A percentile compares a stretch with the other conserved stretches of the same genome.
Conservation (phyloP, 2,113 vertebrate species). For the Falco punctatus region DNA sequence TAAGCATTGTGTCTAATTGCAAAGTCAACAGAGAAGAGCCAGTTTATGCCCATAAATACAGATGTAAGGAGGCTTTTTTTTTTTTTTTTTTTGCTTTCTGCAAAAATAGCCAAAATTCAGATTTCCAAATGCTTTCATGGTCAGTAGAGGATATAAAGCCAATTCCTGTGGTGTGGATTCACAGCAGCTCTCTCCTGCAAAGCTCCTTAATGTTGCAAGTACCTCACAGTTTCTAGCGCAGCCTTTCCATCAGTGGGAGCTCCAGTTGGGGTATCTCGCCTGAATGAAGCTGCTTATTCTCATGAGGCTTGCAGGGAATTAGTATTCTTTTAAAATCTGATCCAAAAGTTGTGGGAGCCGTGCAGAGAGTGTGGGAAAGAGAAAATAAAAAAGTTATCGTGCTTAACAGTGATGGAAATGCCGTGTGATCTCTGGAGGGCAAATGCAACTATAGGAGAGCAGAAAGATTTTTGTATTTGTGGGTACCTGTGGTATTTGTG, state of each 20-base stretch:
- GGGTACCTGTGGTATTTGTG: neutral
- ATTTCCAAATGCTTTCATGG: conserved; percentile 6
- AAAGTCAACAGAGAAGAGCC: neutral
- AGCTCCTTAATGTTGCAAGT: neutral
- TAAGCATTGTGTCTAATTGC: neutral
- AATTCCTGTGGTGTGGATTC: neutral
- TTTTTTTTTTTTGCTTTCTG: neutral
- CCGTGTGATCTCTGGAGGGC: neutral
- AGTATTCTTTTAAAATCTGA: conserved; percentile 5
- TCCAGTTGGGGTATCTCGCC: neutral
- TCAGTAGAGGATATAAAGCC: neutral
- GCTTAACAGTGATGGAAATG: neutral
- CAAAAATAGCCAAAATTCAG: neutral
- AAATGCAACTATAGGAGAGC: neutral
- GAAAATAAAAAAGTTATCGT: conserved; percentile 18
- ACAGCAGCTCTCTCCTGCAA: neutral
- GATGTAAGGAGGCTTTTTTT: neutral
- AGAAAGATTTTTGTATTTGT: neutral
- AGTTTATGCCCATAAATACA: neutral
- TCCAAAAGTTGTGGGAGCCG: conserved; percentile 23
- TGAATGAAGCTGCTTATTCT: neutral
- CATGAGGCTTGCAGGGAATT: neutral
- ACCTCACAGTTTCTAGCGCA: neutral
- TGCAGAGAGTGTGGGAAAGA: neutral
- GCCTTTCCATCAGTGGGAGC: neutral